Percentiles rank a stretch among this genome's conserved stretches.
Conservation (phyloP, 1,140 invertebrate genomes). For the Zaprionus nigranus region DNA sequence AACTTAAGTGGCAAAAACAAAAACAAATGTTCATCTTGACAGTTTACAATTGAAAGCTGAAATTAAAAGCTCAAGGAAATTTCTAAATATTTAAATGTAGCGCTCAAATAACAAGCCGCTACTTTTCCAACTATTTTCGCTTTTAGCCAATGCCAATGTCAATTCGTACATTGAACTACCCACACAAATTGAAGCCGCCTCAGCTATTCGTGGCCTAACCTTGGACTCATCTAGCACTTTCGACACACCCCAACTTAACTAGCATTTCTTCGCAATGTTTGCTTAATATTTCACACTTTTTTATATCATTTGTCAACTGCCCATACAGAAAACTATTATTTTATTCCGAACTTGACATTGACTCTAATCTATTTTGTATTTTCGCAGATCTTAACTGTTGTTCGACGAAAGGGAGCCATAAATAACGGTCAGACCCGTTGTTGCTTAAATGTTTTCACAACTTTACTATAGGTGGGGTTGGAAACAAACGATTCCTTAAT, state of each 20-base stretch:
- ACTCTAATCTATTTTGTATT: slow-evolving; percentile 31
- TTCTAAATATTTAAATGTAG: not conserved
- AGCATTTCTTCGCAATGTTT: slow-evolving; percentile 43
- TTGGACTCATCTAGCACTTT: slow-evolving; percentile 35
- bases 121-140: not conserved
- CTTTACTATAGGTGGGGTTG: not conserved
- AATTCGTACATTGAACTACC: slow-evolving; percentile 42
- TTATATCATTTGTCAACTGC: slow-evolving; percentile 20
- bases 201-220: slow-evolving; percentile 9
- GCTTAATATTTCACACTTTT: slow-evolving; percentile 48
- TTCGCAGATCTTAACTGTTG: slow-evolving; percentile 7
- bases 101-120: not conserved
- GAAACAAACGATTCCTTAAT: not conserved
- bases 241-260: slow-evolving; percentile 43
- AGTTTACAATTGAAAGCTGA: slow-evolving; percentile 21
- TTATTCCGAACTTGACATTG: slow-evolving; percentile 48
- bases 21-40: not conserved
- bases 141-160: slow-evolving; percentile 40
- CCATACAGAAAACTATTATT: slow-evolving; percentile 38
- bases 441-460: not conserved
- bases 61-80: slow-evolving; percentile 11
- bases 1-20: slow-evolving; percentile 53
- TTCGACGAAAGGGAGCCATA: not conserved
- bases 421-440: slow-evolving; percentile 26
- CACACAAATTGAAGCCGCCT: slow-evolving; percentile 10